Evolutionary conservation across 2,888 invertebrate species (phyloP).

Genomic region (Drosophila mettleri): DNA sequence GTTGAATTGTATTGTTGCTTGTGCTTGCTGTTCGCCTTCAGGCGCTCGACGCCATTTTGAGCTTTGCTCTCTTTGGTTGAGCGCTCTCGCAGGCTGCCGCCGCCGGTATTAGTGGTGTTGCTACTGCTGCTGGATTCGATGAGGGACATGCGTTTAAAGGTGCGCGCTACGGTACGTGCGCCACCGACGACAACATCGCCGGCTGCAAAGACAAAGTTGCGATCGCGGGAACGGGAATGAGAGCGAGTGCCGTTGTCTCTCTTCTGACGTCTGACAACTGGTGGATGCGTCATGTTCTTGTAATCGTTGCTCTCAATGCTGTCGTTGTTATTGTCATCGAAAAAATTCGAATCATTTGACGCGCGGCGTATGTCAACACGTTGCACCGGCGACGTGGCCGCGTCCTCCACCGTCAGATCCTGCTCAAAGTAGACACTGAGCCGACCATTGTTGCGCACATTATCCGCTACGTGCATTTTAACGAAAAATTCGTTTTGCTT

Average conservation of each 20-base stretch:
- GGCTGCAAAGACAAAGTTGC: constrained; percentile 47
- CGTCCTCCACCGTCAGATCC: constrained; percentile 27
- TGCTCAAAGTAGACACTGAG: constrained; percentile 49
- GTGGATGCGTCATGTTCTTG: constrained; percentile 30
- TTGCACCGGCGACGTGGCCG: not conserved
- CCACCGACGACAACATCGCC: constrained; percentile 56
- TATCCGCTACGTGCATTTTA: constrained; percentile 30
- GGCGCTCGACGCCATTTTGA: constrained; percentile 37
- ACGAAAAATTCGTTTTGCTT: not conserved
- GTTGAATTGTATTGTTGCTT: constrained; percentile 58
- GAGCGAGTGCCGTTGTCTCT: constrained; percentile 16
- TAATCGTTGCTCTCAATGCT: constrained; percentile 19
- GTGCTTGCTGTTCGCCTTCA: constrained; percentile 36
- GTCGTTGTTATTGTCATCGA: constrained; percentile 22
- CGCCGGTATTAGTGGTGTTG: constrained; percentile 8
- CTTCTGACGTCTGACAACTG: constrained; percentile 44
- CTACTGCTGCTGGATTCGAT: constrained; percentile 51
- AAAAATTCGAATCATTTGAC: not conserved
- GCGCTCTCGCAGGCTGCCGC: constrained; percentile 22
- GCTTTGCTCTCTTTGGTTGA: constrained; percentile 26
- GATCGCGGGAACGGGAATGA: constrained; percentile 38
- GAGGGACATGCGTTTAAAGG: constrained; percentile 63
- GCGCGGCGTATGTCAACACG: constrained; percentile 2
- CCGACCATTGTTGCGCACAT: constrained; percentile 17
- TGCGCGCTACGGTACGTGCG: constrained; percentile 59